Conservation (phyloP, 2,797 vertebrate genomes). For the Setipinna tenuifilis region DNA sequence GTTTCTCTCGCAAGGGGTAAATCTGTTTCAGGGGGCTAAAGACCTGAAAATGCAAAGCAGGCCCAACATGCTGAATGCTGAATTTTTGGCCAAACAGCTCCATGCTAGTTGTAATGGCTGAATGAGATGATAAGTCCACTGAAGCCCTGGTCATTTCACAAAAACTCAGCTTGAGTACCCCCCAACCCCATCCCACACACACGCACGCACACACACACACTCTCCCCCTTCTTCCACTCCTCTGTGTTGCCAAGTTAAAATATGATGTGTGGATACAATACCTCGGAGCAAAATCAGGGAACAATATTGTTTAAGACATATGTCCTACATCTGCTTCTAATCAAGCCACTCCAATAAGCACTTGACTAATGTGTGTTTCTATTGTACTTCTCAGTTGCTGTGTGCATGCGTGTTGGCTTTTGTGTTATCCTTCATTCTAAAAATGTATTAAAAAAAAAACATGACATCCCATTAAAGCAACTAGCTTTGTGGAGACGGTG, state of each 20-base stretch:
- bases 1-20: neutral
- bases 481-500: neutral
- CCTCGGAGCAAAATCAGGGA: conserved; percentile 57
- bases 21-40: neutral
- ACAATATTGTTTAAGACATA: conserved; percentile 41
- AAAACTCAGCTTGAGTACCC: neutral
- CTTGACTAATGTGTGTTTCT: conserved; percentile 49
- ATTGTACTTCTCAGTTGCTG: conserved; percentile 53
- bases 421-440: conserved; percentile 34
- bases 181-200: neutral
- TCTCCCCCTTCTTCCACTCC: neutral
- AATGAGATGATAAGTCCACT: neutral
- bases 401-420: conserved; percentile 14
- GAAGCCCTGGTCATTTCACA: conserved; percentile 10
- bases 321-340: conserved; percentile 70
- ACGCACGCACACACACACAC: neutral
- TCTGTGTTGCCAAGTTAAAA: conserved; percentile 48
- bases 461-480: neutral
- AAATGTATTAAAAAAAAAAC: conserved; percentile 13
- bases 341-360: conserved; percentile 64
- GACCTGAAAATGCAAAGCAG: conserved; percentile 26
- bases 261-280: conserved; percentile 59
- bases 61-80: conserved; percentile 34
- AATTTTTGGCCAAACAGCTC: conserved; percentile 26
- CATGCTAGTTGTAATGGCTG: neutral